Evolutionary conservation across 2,797 vertebrate genomes (phyloP), one percentile per base, ranked within the genome.

Genomic region (Pseudomugil tenellus): DNA sequence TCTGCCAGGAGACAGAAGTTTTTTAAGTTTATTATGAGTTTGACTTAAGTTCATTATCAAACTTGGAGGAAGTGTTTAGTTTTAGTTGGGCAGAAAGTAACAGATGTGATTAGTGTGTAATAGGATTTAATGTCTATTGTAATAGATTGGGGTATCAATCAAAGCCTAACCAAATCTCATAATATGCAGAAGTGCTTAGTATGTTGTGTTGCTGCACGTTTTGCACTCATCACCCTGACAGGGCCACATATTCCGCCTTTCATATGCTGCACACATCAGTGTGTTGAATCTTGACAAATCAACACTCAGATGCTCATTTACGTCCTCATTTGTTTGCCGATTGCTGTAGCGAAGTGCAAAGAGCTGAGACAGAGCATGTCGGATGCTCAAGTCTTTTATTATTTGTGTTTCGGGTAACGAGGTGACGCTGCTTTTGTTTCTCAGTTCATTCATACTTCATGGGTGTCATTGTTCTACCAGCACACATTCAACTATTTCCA

Each of bases 241-340:
- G 63, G 11, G 46, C 63, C 3, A 17, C 72, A 53, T 49, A 0
- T 56, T 56, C 49, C 53, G 58, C n/a, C 39, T 74, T 67, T 68
- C 10, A 3, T 59, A 72, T 7, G 49, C 59, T 60, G 60, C 54
- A 19, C 61, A 14, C 65, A 43, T 60, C 4, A 3, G 55, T 64
- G n/a, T 25, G 39, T 71, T 54, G 80, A 64, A 83, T 84, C 74
- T 58, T 70, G 65, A 76, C 70, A 51, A 76, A 73, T 73, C n/a
- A 28, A 37, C 17, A 54, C 23, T 57, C 63, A 0, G 17, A 25
- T 46, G 25, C 73, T 84, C 63, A 26, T 72, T 85, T 64, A 59
- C 8, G n/a, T 65, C 71, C 69, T 74, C 65, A 49, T 85, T 65
- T 43, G 41, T 43, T 43, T 43, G 17, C 6, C 6, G 17, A 7